Conservation (phyloP, 2,113 vertebrate species). For the Mohoua ochrocephala region DNA sequence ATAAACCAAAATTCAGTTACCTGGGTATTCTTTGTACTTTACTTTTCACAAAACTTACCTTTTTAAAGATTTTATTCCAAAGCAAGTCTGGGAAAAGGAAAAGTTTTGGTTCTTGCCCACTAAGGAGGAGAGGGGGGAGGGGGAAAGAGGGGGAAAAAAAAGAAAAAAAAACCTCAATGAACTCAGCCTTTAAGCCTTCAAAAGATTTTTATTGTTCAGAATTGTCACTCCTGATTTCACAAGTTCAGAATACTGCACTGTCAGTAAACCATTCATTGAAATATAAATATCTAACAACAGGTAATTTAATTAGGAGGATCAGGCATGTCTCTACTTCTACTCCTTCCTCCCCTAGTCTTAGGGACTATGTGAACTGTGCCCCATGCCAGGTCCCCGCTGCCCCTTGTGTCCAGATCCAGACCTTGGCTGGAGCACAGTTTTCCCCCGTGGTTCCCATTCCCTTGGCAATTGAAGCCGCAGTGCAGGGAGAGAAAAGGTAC, state of each 20-base stretch:
- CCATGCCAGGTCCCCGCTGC: neutral
- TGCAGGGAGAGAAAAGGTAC: accelerated
- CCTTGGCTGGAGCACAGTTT: neutral
- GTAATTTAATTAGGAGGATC: neutral
- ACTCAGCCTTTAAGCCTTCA: neutral
- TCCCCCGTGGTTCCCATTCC: neutral
- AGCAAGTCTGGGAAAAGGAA: neutral
- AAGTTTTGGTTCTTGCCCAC: neutral
- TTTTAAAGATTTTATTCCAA: neutral
- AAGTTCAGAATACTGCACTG: neutral
- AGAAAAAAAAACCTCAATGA: neutral
- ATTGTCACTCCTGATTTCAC: neutral
- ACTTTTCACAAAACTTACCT: neutral
- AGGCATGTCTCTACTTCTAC: neutral
- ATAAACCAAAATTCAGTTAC: neutral
- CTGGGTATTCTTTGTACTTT: neutral
- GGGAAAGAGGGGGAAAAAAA: neutral
- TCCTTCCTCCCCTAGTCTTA: neutral
- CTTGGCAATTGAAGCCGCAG: neutral
- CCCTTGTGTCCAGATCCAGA: neutral
- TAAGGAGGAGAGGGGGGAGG: accelerated
- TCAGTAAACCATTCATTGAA: neutral
- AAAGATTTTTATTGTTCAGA: neutral
- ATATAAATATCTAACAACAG: neutral
- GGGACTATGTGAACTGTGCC: neutral